Base-by-base conservation (phyloP, 2,888 invertebrate species). In the Epinotia bilunana region DNA sequence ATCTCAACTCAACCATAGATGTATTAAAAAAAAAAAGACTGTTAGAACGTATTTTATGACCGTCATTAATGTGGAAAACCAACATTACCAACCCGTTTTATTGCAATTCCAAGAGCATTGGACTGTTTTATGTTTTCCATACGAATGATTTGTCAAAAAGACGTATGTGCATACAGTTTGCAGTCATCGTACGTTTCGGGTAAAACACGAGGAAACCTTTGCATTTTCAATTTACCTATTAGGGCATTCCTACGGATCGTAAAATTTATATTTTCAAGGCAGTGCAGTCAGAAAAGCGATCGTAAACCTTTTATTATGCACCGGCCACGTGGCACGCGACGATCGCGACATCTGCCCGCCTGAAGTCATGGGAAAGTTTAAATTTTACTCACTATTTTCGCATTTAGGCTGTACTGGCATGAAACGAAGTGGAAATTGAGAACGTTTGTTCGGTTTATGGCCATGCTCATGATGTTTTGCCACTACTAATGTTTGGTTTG, bases 251-350 rank as follows among this genome's bases (percentile, higher is more conserved):
- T 46, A 67, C 23, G 49, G 49, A 46, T 69, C 69, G 57, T 74
- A 63, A 74, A 74, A 68, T 65, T 62, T 57, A 57, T 74, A 74
- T 74, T 74, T 69, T 49, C 18, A 63, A 62, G 69, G 68, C 73
- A 55, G n/a, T 68, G 73, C 69, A 68, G 68, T 74, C 61, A 62
- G 69, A 74, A 74, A 73, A 68, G 67, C 55, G 73, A 46, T 74
- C 73, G 68, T 74, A 74, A 74, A 74, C 69, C 6, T 74, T 74
- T 74, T 69, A 74, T 63, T 74, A 69, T 73, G 69, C 74, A 74
- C 46, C 74, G 63, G 63, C 55, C 74, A 69, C 74, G 69, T 74
- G 74, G 74, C 74, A 74, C 74, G 74, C 74, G 63, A 74, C 74
- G 68, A 46, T 72, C 12, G 28, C 67, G n/a, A 62, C 55, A 68